Evolutionary conservation across 2,113 vertebrate species (phyloP).

Genomic region (Catharus fuscescens): DNA sequence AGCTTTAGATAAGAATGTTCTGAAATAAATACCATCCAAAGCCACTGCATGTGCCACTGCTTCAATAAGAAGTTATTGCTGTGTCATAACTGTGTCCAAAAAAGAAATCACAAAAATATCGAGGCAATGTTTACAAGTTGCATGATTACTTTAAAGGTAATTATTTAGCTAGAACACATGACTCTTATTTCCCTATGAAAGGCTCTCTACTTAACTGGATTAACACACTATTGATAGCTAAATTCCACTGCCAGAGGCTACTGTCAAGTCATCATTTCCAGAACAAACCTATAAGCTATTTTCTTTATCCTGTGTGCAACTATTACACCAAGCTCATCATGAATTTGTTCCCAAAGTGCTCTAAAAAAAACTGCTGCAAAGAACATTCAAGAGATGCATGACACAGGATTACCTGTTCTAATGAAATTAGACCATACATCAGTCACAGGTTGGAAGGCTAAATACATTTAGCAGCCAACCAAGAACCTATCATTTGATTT

Average conservation of each 20-base stretch:
- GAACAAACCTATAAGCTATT: slow-evolving; percentile 75
- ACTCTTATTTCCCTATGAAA: slow-evolving; percentile 66
- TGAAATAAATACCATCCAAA: not conserved
- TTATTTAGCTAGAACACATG: slow-evolving; percentile 61
- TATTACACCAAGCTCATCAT: slow-evolving; percentile 66
- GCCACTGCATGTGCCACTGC: not conserved
- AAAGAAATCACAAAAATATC: slow-evolving; percentile 34
- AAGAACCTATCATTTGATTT: not conserved
- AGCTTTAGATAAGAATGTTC: not conserved
- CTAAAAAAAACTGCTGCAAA: slow-evolving; percentile 40
- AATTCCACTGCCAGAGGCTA: slow-evolving; percentile 50
- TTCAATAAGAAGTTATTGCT: not conserved
- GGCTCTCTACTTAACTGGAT: slow-evolving; percentile 58
- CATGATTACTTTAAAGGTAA: slow-evolving; percentile 50
- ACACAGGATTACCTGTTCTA: slow-evolving; percentile 53
- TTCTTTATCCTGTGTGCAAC: slow-evolving; percentile 56
- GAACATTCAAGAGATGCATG: slow-evolving; percentile 63
- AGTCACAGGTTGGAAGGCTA: not conserved
- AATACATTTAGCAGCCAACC: not conserved
- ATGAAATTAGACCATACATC: not conserved
- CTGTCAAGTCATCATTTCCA: slow-evolving; percentile 74
- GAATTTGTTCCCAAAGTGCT: slow-evolving; percentile 60
- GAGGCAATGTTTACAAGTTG: slow-evolving; percentile 41
- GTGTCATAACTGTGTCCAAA: slow-evolving; percentile 9
- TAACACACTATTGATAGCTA: slow-evolving; percentile 69